Base-by-base conservation (phyloP, 2,797 vertebrate genomes). In the Macropus fuliginosus region DNA sequence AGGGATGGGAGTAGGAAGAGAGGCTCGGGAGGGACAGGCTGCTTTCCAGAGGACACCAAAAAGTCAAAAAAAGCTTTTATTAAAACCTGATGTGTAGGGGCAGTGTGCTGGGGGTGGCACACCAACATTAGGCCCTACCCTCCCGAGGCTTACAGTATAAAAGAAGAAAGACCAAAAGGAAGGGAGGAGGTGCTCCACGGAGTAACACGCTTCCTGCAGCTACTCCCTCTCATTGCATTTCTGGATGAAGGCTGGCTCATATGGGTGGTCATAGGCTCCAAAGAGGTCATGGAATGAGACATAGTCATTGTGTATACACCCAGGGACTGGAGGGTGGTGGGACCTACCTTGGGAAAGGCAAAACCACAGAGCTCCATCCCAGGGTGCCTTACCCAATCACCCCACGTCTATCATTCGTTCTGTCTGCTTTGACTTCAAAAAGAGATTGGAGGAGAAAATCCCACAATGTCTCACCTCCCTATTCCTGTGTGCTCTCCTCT, bases 161-260 rank as follows among this genome's bases (percentile, higher is more conserved):
- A 50, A 92, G 55, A 16, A 31, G 5, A 14, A 50, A 92, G 9
- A 8, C 0, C 18, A 9, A 81, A 40, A 46, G 62, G 24, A 81
- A 24, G 18, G 66, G 66, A 87, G 24, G 24, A 46, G 74, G 24
- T 24, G n/a, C n/a, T 10, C 2, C 66, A 24, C 8, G 18, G 40
- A 21, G 8, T 74, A 40, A 21, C 99, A 0, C 99, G 99, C 94
- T 99, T 98, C 6, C 99, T 99, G 0, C 97, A 99, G 99, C 0
- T 99, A 98, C 98, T 99, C 99, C 0, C 99, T 98, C 97, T 99
- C 99, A 8, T 99, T 99, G 4, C 99, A 97, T 92, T 99, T 99
- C 98, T 99, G 99, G 96, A 99, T 99, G 98, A 99, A 99, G 0
- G 99, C 99, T 0, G 99, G 99, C 93, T 99, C 99, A 0, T 99